Evolutionary conservation across 2,797 vertebrate species (phyloP).

Genomic region (Staurois parvus): DNA sequence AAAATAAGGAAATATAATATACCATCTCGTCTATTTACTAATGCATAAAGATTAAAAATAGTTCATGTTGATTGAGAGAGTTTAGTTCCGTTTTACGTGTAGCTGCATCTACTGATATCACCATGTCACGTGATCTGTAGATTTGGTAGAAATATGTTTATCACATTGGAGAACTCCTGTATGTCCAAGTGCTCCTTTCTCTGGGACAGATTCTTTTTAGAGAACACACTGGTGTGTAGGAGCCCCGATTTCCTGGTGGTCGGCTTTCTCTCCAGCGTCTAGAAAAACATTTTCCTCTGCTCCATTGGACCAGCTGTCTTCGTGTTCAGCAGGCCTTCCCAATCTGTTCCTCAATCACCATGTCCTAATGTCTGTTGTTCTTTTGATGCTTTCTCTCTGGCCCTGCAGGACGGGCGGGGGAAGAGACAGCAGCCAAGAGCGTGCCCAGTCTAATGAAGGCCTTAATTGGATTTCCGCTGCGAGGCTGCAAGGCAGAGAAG

Average conservation of each 20-base stretch:
- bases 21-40: no score
- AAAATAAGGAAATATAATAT: no score
- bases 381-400: slow-evolving; percentile 16
- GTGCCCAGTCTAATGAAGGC: slow-evolving; percentile 45
- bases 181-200: no score
- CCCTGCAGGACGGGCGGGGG: slow-evolving; percentile 28
- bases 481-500: slow-evolving; percentile 14
- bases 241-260: neutral
- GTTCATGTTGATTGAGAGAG: no score
- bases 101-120: no score
- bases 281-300: neutral
- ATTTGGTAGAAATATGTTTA: no score
- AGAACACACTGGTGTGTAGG: no score
- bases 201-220: no score
- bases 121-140: no score
- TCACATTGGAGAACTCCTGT: no score
- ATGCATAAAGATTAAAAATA: no score
- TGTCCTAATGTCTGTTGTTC: slow-evolving; percentile 37
- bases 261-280: neutral
- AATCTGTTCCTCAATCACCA: slow-evolving; percentile 34
- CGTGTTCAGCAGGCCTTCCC: slow-evolving; percentile 13
- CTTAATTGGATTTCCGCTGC: slow-evolving; percentile 52
- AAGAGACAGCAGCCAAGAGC: neutral
- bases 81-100: no score
- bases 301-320: slow-evolving; percentile 30